Percentiles rank a stretch among this genome's conserved stretches.
phyloP scores from a whole-genome alignment of 2,797 vertebrate genomes.

The Danio kyathit region DNA sequence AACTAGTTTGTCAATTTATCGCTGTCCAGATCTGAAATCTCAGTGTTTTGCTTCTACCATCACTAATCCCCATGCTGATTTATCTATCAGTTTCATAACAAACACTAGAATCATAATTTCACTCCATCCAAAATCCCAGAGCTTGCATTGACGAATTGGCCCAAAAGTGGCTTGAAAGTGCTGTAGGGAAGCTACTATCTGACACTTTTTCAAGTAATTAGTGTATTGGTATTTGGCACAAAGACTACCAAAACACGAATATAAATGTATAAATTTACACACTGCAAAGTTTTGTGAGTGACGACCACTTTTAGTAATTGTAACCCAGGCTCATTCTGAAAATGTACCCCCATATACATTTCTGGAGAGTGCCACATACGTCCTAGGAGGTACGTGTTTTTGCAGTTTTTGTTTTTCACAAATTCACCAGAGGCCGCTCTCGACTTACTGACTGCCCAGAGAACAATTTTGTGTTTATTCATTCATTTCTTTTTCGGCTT shows the following conservation, averaged over 20 bases:
- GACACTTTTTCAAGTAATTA: not conserved
- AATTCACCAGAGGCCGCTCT: too few species aligned
- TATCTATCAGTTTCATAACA: not conserved
- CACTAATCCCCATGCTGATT: not conserved
- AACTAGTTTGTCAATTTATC: not conserved
- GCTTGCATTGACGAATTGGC: not conserved
- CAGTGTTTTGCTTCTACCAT: not conserved
- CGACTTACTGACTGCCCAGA: too few species aligned
- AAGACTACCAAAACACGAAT: not conserved
- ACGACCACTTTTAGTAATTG: not conserved
- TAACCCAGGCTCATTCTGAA: too few species aligned
- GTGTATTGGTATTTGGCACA: not conserved
- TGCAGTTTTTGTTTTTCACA: too few species aligned
- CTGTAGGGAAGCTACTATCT: not conserved
- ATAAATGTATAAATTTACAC: not conserved
- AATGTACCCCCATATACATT: too few species aligned
- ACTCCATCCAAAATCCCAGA: not conserved
- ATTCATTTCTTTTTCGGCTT: too few species aligned
- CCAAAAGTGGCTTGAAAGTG: not conserved
- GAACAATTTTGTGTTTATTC: too few species aligned
- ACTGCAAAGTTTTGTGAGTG: not conserved
- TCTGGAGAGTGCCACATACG: too few species aligned
- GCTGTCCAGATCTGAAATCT: not conserved
- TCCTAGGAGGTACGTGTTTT: too few species aligned
- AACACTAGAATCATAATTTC: not conserved